Evolutionary conservation across 2,113 vertebrate species (phyloP).

Genomic region (Hydrolagus affinis): DNA sequence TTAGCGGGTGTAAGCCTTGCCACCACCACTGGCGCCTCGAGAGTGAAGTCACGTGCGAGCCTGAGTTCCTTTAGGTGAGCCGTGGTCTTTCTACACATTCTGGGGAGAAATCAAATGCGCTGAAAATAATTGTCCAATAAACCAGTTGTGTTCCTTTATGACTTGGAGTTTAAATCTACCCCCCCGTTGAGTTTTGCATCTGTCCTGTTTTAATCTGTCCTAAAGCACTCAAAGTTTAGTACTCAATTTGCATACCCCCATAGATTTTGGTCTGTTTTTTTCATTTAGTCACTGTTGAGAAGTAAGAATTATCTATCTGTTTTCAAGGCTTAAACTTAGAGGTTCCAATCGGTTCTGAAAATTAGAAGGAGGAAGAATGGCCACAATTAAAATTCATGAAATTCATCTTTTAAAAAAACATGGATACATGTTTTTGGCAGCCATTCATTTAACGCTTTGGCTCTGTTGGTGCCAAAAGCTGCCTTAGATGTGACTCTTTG

Average conservation of each 20-base stretch:
- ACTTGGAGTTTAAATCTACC: slow-evolving; percentile 58
- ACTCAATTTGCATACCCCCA: slow-evolving; percentile 47
- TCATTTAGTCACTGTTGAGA: slow-evolving; percentile 18
- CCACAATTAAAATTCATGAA: slow-evolving; percentile 29
- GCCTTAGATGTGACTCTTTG: too few relatives aligned
- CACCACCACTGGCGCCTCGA: neutral
- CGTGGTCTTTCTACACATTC: slow-evolving; percentile 53
- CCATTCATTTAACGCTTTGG: neutral
- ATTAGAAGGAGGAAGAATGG: neutral
- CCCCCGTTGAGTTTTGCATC: slow-evolving; percentile 65
- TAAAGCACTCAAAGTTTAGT: slow-evolving; percentile 57
- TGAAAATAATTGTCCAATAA: slow-evolving; percentile 71
- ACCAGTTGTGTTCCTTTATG: slow-evolving; percentile 67
- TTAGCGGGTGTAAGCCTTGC: neutral
- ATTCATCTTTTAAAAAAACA: slow-evolving; percentile 12
- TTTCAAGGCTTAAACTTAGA: neutral
- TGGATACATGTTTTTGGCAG: slow-evolving; percentile 6
- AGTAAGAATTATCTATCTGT: slow-evolving; percentile 15
- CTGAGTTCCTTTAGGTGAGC: slow-evolving; percentile 60
- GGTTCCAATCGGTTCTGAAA: slow-evolving; percentile 13
- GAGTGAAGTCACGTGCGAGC: slow-evolving; percentile 35
- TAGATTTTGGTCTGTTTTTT: slow-evolving; percentile 48
- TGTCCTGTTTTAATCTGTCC: slow-evolving; percentile 56
- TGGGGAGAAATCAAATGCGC: slow-evolving; percentile 51
- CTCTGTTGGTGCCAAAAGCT: too few relatives aligned